phyloP scores from a whole-genome alignment of 2,113 vertebrate species.

The Chitala chitala region DNA sequence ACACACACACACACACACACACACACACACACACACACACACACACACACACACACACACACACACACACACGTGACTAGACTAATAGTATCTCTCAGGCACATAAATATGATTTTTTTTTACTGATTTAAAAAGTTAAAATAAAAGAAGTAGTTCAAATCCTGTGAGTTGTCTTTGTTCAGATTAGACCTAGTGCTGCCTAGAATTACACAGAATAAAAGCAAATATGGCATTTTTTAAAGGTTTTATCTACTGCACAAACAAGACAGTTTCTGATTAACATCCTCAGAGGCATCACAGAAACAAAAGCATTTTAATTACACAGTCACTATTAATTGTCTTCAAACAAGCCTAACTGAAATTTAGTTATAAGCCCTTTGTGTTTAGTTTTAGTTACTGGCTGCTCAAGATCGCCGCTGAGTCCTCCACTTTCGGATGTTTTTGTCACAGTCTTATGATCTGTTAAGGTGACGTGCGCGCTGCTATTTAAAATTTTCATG shows the following conservation, averaged over 20 bases:
- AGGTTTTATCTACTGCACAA: constrained; percentile 54
- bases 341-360: constrained; percentile 39
- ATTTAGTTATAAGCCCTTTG: constrained; percentile 38
- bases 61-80: constrained; percentile 33
- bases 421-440: background rate
- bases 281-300: constrained; percentile 45
- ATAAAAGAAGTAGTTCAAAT: constrained; percentile 55
- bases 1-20: too few relatives aligned
- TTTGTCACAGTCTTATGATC: background rate
- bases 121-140: constrained; percentile 23
- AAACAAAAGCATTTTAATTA: constrained; percentile 63
- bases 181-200: constrained; percentile 54
- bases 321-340: constrained; percentile 39
- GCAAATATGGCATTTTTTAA: constrained; percentile 56
- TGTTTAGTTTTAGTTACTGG: background rate
- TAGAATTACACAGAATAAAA: constrained; percentile 44
- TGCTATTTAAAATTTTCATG: too few relatives aligned
- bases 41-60: constrained; percentile 31
- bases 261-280: constrained; percentile 56
- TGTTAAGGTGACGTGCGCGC: too few relatives aligned
- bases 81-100: constrained; percentile 30
- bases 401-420: background rate
- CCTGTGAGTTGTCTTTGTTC: constrained; percentile 52
- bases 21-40: too few relatives aligned
- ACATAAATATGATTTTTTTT: background rate